phyloP scores from a whole-genome alignment of 2,797 vertebrate genomes.

The Phrynocephalus vlangalii region DNA sequence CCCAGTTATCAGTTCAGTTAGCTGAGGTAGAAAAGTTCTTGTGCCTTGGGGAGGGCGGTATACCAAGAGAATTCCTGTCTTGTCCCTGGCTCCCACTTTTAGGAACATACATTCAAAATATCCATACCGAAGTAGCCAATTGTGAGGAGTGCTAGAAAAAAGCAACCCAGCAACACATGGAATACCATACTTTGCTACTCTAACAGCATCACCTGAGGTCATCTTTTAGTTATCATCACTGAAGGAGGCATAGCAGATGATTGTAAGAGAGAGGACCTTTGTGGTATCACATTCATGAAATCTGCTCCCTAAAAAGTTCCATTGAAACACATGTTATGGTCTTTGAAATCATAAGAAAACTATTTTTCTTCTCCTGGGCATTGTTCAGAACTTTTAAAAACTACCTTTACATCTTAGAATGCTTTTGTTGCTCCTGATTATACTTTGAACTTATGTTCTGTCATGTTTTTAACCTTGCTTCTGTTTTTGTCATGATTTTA shows the following conservation, averaged over 20 bases:
- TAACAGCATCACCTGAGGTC: neutral
- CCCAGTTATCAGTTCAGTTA: too few relatives aligned
- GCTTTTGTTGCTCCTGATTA: neutral
- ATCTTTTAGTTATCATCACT: neutral
- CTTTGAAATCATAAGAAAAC: neutral
- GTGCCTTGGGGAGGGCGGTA: too few relatives aligned
- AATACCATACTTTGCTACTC: too few relatives aligned
- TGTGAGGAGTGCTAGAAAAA: too few relatives aligned
- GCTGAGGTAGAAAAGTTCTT: too few relatives aligned
- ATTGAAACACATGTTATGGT: neutral
- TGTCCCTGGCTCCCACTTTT: too few relatives aligned
- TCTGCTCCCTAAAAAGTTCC: neutral
- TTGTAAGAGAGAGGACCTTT: neutral
- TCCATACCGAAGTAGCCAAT: too few relatives aligned
- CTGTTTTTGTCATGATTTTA: neutral
- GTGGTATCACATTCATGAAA: neutral
- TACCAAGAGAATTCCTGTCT: too few relatives aligned
- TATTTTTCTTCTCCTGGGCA: neutral
- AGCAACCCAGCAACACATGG: too few relatives aligned
- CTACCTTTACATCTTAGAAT: too few relatives aligned
- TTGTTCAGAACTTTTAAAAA: neutral
- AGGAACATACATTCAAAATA: too few relatives aligned
- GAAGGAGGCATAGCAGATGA: neutral
- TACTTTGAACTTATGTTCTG: neutral
- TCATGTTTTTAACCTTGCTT: neutral